Evolutionary conservation across 2,113 vertebrate species (phyloP), one percentile per base, ranked within the genome.

Genomic region (Glareola pratincola): DNA sequence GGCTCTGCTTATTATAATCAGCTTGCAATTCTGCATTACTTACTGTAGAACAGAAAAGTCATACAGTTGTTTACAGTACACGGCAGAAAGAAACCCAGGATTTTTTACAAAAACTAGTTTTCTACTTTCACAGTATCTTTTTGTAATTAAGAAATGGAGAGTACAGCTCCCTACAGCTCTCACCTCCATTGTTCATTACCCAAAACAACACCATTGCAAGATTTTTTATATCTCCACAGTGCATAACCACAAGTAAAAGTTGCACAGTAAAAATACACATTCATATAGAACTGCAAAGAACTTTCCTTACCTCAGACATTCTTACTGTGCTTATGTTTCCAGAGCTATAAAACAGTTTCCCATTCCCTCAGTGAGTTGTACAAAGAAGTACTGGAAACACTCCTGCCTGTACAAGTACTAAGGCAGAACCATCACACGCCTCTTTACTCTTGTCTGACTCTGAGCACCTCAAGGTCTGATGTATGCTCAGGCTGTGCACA

Each of bases 241-340:
- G 62, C 92, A 90, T 53, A 95, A 60, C 79, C 94, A 80, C 67
- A 84, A 95, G 92, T 75, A 97, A 95, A 96, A 96, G 94, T 97
- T 94, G 94, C 94, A 92, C 88, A 87, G 94, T 62, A 93, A 97
- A 95, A 96, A 95, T 37, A 97, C 47, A 87, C 92, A 97, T 95
- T 90, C 92, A 92, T 27, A 95, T 8, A 93, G 75, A 95, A 93
- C 85, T 93, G 90, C 94, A 95, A 95, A 90, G 94, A 95, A 94
- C 96, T 97, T 97, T 96, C 97, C 99, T 99, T 98, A 99, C 99
- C 99, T 99, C 99, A 74, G 99, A 99, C 99, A 99, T 99, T 98
- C 98, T 99, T 98, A 98, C 98, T 97, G 98, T 97, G 98, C 98
- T 88, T 98, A 98, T 82, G 98, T 97, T 98, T 98, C 98, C 97